Base-by-base conservation (phyloP, 2,888 invertebrate species). In the Luffia ferchaultella region DNA sequence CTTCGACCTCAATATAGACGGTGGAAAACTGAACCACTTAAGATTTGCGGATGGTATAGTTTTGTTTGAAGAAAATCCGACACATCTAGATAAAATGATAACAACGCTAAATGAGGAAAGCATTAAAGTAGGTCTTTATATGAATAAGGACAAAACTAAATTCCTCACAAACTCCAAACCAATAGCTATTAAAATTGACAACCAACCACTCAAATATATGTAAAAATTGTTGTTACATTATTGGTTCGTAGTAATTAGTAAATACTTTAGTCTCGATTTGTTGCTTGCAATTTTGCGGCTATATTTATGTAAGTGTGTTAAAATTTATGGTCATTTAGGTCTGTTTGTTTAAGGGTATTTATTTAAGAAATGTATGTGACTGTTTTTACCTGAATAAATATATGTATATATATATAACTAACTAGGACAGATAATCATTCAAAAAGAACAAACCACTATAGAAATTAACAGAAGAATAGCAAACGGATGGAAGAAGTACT, bases 51-150 rank as follows among this genome's bases (percentile, higher is more conserved):
- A 49, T 18, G 40, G 40, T 45, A 50, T 46, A 50, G 42, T 46
- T 42, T 16, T 46, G 46, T 50, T 50, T 42, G 46, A 46, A 50
- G 46, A 46, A 46, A 43, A 50, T 19, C 50, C 46, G 15, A 30
- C 15, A 5, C 16, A 50, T 42, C 46, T 50, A 12, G 15, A 50
- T 12, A 20, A 46, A 42, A 46, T 50, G 46, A 46, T 46, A 46
- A 20, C 20, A 43, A 42, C 43, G 46, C 43, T 50, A 7, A 30
- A 30, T 12, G 30, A 30, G 3, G 30, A 30, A 30, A 30, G 30
- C 16, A 46, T 30, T 9, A 46, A 46, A 46, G 46, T 7, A 46
- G 46, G 46, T 19, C 46, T 19, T 16, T 17, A 17, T 17, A 45
- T 45, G 3, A 45, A 18, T 45, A 45, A 17, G 18, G 5, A 18